phyloP scores from a whole-genome alignment of 2,113 vertebrate genomes.

The Chaenocephalus aceratus region DNA sequence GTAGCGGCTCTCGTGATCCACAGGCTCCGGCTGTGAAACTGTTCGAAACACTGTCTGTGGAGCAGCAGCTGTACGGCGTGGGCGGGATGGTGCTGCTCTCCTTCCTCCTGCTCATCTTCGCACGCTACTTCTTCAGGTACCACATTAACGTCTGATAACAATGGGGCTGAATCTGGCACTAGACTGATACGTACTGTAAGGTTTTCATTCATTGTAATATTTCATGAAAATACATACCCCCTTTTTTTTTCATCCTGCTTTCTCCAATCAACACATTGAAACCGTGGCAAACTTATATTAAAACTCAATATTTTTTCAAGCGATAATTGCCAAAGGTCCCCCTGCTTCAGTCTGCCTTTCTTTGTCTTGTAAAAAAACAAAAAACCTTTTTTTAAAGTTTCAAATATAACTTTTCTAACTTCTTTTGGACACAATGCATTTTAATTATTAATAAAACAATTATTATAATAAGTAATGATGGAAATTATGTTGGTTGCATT shows the following conservation, averaged over 20 bases:
- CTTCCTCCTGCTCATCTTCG: conserved; percentile 82
- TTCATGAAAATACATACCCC: no score
- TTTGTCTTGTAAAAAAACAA: neutral
- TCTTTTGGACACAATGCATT: neutral
- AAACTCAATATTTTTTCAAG: neutral
- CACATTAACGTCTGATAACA: neutral
- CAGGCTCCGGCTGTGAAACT: conserved; percentile 76
- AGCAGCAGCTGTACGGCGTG: conserved; percentile 78
- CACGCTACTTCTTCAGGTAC: conserved; percentile 84
- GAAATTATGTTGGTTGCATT: neutral
- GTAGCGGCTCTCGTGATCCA: conserved; percentile 2
- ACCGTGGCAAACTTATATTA: neutral
- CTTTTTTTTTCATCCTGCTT: neutral
- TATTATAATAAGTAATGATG: neutral
- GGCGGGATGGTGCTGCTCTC: conserved; percentile 80
- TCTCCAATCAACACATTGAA: neutral
- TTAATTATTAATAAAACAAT: neutral
- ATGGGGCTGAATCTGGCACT: neutral
- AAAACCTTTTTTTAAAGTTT: neutral
- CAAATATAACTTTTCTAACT: no score
- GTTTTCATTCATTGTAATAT: no score
- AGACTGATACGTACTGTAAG: no score
- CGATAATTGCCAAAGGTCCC: neutral
- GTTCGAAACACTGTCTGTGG: conserved; percentile 75
- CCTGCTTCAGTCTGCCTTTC: neutral